Percentiles rank a stretch among this genome's conserved stretches.
These are phyloP conservation scores for Cerastoderma edule DNA, from an alignment of 2,888 invertebrate species.

Conservation along the genomic window DNA sequence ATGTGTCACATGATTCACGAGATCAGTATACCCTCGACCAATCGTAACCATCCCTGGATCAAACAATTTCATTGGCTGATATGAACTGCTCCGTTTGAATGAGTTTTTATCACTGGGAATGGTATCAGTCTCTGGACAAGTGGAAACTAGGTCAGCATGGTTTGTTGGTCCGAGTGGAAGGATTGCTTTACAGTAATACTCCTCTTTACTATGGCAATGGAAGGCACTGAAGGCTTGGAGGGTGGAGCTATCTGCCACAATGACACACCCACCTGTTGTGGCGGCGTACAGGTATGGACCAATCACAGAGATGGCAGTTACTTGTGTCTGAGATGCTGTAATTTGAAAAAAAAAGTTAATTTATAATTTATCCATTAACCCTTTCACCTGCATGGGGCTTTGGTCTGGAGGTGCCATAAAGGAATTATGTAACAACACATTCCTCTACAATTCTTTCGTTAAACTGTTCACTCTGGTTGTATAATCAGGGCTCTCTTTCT, in stretches of 20 bases:
- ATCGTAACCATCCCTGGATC: conserved; percentile 69
- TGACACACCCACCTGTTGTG: conserved; percentile 97
- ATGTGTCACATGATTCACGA: conserved; percentile 56
- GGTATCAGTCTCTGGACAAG: background rate
- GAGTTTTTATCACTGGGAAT: conserved; percentile 5
- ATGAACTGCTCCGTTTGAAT: background rate
- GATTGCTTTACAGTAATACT: conserved; percentile 74
- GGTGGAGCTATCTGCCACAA: conserved; percentile 92
- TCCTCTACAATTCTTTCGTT: too few relatives aligned
- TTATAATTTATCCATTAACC: too few relatives aligned
- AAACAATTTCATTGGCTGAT: background rate
- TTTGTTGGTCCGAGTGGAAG: conserved; percentile 61
- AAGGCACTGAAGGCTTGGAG: conserved; percentile 96
- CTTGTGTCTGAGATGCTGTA: conserved; percentile 85
- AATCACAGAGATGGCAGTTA: conserved; percentile 89
- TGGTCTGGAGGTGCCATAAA: too few relatives aligned
- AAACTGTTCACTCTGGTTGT: too few relatives aligned
- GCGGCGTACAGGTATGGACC: conserved; percentile 90
- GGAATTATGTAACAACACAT: too few relatives aligned
- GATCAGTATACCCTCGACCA: conserved; percentile 73
- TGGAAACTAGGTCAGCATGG: background rate
- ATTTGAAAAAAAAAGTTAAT: conserved; percentile 35
- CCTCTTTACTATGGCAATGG: conserved; percentile 84
- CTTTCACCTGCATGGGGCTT: too few relatives aligned
- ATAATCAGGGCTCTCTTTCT: too few relatives aligned